phyloP scores from a whole-genome alignment of 2,113 vertebrate species.

The Proteles cristata region DNA sequence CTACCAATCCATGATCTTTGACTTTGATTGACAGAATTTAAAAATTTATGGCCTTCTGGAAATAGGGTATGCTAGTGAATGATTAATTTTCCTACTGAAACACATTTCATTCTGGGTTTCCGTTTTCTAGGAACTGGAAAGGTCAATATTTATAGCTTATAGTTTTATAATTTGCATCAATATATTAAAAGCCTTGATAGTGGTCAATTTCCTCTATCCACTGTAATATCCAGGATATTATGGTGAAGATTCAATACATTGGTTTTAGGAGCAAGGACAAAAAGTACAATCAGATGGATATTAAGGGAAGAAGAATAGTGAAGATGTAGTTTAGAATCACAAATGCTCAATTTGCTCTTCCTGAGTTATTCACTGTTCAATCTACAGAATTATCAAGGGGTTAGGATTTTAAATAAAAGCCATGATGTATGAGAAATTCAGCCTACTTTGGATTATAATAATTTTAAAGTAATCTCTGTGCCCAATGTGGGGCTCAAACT shows the following conservation, averaged over 20 bases:
- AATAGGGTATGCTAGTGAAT: not conserved
- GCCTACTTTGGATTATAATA: not conserved
- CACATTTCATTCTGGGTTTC: slow-evolving; percentile 16
- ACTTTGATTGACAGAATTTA: not conserved
- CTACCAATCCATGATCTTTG: not conserved
- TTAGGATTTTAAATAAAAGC: slow-evolving; percentile 15
- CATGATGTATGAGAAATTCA: not conserved
- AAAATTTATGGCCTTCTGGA: not conserved
- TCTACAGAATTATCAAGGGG: not conserved
- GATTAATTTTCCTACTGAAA: not conserved
- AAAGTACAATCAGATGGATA: not conserved
- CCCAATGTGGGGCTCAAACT: not conserved
- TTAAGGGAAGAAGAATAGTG: not conserved
- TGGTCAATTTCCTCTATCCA: not conserved
- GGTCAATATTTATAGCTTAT: not conserved
- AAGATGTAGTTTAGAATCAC: not conserved
- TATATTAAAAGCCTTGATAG: slow-evolving; percentile 12
- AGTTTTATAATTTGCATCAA: not conserved
- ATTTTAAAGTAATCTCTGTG: not conserved
- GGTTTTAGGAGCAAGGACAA: not conserved
- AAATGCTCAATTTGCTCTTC: not conserved
- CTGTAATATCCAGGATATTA: not conserved
- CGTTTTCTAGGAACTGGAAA: slow-evolving; percentile 12
- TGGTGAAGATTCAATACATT: not conserved
- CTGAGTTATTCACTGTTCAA: not conserved